Base-by-base conservation (phyloP, 2,888 invertebrate species). In the Ormyrus thymus region DNA sequence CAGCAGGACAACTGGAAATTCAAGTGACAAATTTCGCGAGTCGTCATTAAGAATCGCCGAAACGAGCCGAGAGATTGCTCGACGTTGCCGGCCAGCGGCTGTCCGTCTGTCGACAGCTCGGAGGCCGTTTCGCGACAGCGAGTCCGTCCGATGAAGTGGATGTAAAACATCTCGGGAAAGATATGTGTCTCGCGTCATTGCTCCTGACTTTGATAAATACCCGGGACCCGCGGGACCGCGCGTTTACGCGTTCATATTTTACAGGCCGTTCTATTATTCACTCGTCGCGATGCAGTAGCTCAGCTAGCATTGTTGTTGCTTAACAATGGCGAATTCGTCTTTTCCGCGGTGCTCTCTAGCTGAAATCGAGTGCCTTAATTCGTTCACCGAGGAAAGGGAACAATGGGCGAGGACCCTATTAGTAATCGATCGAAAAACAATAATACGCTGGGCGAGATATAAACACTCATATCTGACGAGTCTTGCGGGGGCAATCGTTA, bases 131-230 rank as follows among this genome's bases (percentile, higher is more conserved):
- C 3, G 29, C 29, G 29, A 4, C 29, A 29, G 29, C 29, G 29
- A 29, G 29, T 29, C 29, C 29, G 29, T 29, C 6, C 11, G 56
- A 15, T 62, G 48, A 48, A 56, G 56, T 45, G 46, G 61, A 61
- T 71, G 53, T 62, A 62, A 62, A 64, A 45, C 55, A 56, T 9
- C 9, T 9, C 8, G 46, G 48, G 62, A 15, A 73, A 64, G 59
- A 75, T 58, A 50, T 58, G 59, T 61, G 75, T 13, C 66, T 10
- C 53, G 66, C 75, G 59, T 75, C 75, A 68, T 75, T 51, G 75
- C 59, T 45, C 56, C 15, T 59, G 75, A 75, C 75, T 75, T 61
- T 75, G 75, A 75, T 68, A 59, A 75, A 75, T 75, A 62, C 46
- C 5, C 51, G 55, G 6, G 58, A 15, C 43, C 13, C 13, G 15